Evolutionary conservation across 1,140 invertebrate genomes (phyloP), one percentile per base, ranked within the genome.

Genomic region (Ericerus pela): DNA sequence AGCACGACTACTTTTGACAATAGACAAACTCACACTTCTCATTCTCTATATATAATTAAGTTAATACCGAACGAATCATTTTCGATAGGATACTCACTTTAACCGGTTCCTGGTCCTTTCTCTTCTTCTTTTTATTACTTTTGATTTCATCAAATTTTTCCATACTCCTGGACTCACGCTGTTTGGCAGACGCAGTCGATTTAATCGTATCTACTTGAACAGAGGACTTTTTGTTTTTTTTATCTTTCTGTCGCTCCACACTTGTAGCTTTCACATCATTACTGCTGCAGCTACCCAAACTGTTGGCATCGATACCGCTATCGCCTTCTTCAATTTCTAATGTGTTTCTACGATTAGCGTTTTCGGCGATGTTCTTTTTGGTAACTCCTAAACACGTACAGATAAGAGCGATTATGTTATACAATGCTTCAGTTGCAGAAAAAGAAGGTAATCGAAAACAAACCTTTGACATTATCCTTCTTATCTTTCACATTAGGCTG

Each of bases 251-350:
- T 51, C 37, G 54, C 41, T 59, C 29, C 14, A 36, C 16, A 28
- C 26, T 51, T 52, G 54, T 30, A 54, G 62, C 57, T 60, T 82
- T 79, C 1, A 74, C 78, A 62, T 88, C 84, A 53, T 80, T 83
- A 54, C 82, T 85, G 33, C 82, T 85, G 67, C 84, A 88, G 51
- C 85, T 89, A 1, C 85, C 87, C 73, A 84, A 74, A 62, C 83
- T 85, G 69, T 86, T 86, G 26, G 83, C 82, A 72, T 89, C 86
- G 59, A 89, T 88, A 56, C 86, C 86, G 62, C 85, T 87, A 69
- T 90, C 84, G 38, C 83, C 83, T 67, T 88, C 85, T 64, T 89
- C 85, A 62, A 84, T 81, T 60, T 82, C 78, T 18, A 58, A 47
- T n/a, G n/a, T n/a, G n/a, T n/a, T n/a, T n/a, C n/a, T n/a, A n/a